Conservation (phyloP, 2,797 vertebrate species). For the Glyptemys insculpta region DNA sequence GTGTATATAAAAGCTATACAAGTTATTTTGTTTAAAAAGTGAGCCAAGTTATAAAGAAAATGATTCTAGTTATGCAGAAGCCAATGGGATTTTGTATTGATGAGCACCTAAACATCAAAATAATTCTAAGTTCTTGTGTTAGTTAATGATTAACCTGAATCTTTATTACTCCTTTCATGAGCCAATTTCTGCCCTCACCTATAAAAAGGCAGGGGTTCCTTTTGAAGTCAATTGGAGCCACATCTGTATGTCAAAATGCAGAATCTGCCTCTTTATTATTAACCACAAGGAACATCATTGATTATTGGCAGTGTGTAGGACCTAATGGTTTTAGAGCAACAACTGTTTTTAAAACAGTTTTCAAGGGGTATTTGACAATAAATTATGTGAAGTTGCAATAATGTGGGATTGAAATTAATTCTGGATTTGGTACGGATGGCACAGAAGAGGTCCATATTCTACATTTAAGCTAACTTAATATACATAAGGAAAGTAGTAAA, state of each 20-base stretch:
- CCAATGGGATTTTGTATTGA: background rate
- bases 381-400: constrained; percentile 24
- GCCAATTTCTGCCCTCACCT: constrained; percentile 28
- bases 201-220: background rate
- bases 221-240: constrained; percentile 56
- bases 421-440: constrained; percentile 2
- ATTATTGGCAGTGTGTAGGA: constrained; percentile 52
- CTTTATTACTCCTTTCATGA: constrained; percentile 49
- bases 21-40: background rate
- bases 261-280: constrained; percentile 64
- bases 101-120: constrained; percentile 26
- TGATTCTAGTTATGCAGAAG: background rate
- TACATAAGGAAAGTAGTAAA: background rate
- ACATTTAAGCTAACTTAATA: background rate
- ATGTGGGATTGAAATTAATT: background rate
- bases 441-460: background rate
- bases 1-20: background rate
- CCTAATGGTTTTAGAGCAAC: constrained; percentile 53
- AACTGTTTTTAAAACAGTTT: constrained; percentile 62
- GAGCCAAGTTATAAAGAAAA: background rate
- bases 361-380: constrained; percentile 40
- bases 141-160: constrained; percentile 35
- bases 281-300: constrained; percentile 69
- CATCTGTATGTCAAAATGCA: constrained; percentile 13
- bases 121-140: constrained; percentile 17